These are phyloP conservation scores for Nudaria mundana DNA, from an alignment of 2,888 invertebrate species.

Conservation along the genomic window DNA sequence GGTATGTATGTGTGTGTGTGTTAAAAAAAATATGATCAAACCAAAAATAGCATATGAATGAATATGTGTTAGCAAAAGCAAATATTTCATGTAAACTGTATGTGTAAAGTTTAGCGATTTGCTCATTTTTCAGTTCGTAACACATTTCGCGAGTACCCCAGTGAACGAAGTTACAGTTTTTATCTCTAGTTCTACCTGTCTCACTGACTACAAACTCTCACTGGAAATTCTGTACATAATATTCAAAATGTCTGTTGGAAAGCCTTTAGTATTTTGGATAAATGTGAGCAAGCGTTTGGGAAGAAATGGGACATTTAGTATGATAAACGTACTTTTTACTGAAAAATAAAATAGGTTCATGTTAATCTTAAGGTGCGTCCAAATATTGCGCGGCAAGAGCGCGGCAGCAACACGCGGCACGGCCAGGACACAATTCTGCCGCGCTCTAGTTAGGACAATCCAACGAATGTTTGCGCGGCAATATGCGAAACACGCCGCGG, in stretches of 20 bases:
- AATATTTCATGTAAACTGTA: constrained; percentile 20
- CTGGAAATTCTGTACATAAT: constrained; percentile 13
- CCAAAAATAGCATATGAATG: background rate
- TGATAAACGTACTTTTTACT: too few species aligned
- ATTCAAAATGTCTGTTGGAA: constrained; percentile 6
- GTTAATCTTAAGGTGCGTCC: too few species aligned
- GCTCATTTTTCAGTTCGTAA: constrained; percentile 50
- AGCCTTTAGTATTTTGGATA: constrained; percentile 2
- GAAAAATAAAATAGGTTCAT: too few species aligned
- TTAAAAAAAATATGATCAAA: background rate
- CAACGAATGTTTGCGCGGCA: too few species aligned
- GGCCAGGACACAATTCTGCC: too few species aligned
- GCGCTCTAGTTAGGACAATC: too few species aligned
- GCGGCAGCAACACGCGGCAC: too few species aligned
- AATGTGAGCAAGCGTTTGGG: background rate
- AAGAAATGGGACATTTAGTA: too few species aligned
- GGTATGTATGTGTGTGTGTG: too few species aligned
- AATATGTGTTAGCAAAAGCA: too few species aligned
- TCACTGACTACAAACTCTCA: constrained; percentile 18
- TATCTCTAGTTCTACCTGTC: constrained; percentile 33
- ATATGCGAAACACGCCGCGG: too few species aligned
- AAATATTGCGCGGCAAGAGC: too few species aligned
- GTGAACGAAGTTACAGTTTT: constrained; percentile 55
- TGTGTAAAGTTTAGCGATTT: constrained; percentile 29
- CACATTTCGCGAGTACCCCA: constrained; percentile 46